Evolutionary conservation across 2,797 vertebrate species (phyloP).

Genomic region (Anolis apletophallus): DNA sequence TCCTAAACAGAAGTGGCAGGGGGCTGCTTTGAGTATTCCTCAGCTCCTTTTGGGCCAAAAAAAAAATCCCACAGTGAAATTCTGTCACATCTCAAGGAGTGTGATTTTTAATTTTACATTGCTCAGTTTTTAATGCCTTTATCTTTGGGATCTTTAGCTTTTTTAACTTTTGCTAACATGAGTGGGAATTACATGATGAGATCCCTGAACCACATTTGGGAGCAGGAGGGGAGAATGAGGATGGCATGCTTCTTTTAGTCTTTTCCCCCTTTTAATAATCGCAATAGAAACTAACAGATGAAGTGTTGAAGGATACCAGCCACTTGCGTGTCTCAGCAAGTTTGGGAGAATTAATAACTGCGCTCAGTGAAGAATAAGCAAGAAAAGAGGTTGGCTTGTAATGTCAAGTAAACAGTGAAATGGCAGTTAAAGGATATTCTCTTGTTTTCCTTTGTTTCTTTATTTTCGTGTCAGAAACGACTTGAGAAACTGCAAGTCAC

Average conservation of each 20-base stretch:
- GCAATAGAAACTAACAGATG: background rate
- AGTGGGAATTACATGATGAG: slow-evolving; percentile 49
- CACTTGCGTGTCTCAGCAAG: background rate
- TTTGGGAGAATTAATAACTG: slow-evolving; percentile 1
- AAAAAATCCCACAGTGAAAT: background rate
- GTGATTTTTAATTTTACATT: background rate
- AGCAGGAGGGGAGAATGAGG: background rate
- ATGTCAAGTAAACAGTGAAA: background rate
- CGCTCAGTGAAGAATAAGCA: background rate
- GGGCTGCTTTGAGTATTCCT: background rate
- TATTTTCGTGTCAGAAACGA: too few relatives aligned
- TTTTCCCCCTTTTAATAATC: slow-evolving; percentile 2
- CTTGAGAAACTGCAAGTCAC: too few relatives aligned
- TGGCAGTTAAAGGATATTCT: background rate
- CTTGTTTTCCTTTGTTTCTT: too few relatives aligned
- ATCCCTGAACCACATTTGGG: slow-evolving; percentile 1
- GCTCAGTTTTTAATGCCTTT: background rate
- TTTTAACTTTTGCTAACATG: slow-evolving; percentile 59
- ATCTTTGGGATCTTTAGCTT: slow-evolving; percentile 45
- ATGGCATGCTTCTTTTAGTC: slow-evolving; percentile 17
- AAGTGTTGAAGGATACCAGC: fast-evolving
- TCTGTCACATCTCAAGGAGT: background rate
- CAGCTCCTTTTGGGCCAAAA: background rate
- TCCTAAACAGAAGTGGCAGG: slow-evolving; percentile 31
- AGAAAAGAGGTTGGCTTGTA: background rate